Evolutionary conservation across 2,888 invertebrate species (phyloP), one percentile per base, ranked within the genome.

Genomic region (Cybosia mesomella): DNA sequence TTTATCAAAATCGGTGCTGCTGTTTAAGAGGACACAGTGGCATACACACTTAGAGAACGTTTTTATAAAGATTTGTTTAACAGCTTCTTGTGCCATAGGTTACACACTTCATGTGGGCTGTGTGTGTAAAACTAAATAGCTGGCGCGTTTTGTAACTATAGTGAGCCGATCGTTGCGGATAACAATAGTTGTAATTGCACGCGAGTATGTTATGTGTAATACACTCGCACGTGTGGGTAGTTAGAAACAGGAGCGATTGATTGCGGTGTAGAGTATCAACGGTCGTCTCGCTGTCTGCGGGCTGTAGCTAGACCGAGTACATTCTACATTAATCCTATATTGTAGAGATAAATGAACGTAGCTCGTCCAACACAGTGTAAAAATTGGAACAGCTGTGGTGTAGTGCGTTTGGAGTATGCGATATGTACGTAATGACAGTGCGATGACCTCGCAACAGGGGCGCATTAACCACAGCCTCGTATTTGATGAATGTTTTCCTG

Each of bases 241-340:
- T 70, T 76, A 72, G 80, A 72, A 79, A 77, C 80, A 80, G 80
- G 80, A 81, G 80, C 80, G 77, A 82, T 80, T 80, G 82, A 78
- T 80, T 80, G 78, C 79, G 81, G 84, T 82, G 76, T 85, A 66
- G 81, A 76, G 72, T 81, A 75, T 81, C 78, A 77, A 66, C 76
- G 74, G 85, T 74, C 84, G 87, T 84, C 88, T 80, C 82, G 82
- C 83, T 83, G 88, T 87, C 87, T 88, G 83, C 83, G 76, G 77
- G 78, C 73, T 64, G 74, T 58, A 69, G 68, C 68, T 64, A 69
- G 66, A 70, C 67, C 76, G 77, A 81, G 80, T 82, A 72, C 80
- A 82, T 80, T 80, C 78, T 74, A 71, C 49, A 73, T 76, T 81
- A 80, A 81, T 81, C 79, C 74, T 75, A 76, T 74, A 83, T 79